Conservation (phyloP, 1,140 invertebrate species). For the Ditylenchus dipsaci region DNA sequence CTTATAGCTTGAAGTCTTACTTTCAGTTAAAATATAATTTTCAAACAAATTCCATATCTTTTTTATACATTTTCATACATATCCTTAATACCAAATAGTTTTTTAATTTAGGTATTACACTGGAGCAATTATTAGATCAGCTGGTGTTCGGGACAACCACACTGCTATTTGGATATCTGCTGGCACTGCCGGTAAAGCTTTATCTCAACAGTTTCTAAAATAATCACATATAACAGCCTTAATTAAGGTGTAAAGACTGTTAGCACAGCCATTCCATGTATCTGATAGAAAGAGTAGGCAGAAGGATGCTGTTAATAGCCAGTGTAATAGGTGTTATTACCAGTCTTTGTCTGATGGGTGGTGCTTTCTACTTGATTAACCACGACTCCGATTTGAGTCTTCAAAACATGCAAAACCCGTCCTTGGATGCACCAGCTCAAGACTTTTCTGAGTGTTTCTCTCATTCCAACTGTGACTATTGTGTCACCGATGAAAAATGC, state of each 20-base stretch:
- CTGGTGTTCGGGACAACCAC: constrained; percentile 63
- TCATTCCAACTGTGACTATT: constrained; percentile 36
- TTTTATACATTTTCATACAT: too few species aligned
- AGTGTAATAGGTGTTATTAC: constrained; percentile 36
- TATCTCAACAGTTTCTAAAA: neutral
- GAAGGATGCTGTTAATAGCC: constrained; percentile 60
- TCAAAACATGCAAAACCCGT: neutral
- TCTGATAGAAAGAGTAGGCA: constrained; percentile 65
- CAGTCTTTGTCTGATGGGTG: constrained; percentile 29
- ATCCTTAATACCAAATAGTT: too few species aligned
- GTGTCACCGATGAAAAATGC: constrained; percentile 40
- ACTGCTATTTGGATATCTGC: constrained; percentile 67
- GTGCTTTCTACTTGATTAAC: constrained; percentile 27
- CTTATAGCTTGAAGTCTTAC: too few species aligned
- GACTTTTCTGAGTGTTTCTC: neutral
- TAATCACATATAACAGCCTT: neutral
- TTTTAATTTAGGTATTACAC: constrained; percentile 66
- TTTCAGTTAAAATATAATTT: too few species aligned
- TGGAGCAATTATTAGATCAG: constrained; percentile 67
- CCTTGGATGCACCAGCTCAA: neutral
- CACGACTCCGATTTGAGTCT: constrained; percentile 19
- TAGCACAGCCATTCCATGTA: constrained; percentile 65
- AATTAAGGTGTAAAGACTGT: constrained; percentile 63
- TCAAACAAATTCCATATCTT: too few species aligned
- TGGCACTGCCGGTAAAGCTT: constrained; percentile 57